phyloP scores from a whole-genome alignment of 2,797 vertebrate genomes.

The Falco novaeseelandiae region DNA sequence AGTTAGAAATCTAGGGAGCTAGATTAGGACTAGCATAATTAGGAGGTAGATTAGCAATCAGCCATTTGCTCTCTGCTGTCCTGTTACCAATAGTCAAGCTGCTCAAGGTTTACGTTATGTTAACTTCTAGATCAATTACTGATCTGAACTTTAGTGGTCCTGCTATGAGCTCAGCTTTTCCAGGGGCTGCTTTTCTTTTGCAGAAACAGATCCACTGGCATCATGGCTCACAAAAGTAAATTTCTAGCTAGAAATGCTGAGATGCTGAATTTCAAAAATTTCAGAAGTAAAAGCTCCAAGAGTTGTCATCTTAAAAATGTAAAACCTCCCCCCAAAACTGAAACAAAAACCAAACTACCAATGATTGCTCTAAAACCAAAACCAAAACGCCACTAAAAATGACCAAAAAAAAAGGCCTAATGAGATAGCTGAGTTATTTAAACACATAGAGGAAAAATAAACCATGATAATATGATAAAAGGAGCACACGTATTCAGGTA shows the following conservation, averaged over 20 bases:
- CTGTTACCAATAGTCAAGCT: background rate
- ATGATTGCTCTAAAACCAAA: background rate
- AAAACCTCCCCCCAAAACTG: background rate
- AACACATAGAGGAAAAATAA: background rate
- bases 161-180: background rate
- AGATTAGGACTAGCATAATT: background rate
- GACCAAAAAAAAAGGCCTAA: background rate
- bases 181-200: background rate
- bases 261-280: background rate
- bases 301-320: background rate
- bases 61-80: background rate
- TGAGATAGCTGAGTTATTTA: background rate
- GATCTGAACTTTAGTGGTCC: background rate
- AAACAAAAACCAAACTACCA: background rate
- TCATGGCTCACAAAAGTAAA: background rate
- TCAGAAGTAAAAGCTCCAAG: background rate
- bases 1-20: background rate
- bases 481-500: background rate
- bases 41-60: background rate
- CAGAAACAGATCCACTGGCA: background rate
- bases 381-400: background rate
- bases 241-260: background rate
- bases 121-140: background rate
- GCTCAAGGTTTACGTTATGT: background rate
- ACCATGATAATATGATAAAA: rapidly evolving